A percentile compares a stretch with the other conserved stretches of the same genome.
Evolutionary conservation across 2,113 vertebrate genomes (phyloP).

Genomic region (Piprites chloris): DNA sequence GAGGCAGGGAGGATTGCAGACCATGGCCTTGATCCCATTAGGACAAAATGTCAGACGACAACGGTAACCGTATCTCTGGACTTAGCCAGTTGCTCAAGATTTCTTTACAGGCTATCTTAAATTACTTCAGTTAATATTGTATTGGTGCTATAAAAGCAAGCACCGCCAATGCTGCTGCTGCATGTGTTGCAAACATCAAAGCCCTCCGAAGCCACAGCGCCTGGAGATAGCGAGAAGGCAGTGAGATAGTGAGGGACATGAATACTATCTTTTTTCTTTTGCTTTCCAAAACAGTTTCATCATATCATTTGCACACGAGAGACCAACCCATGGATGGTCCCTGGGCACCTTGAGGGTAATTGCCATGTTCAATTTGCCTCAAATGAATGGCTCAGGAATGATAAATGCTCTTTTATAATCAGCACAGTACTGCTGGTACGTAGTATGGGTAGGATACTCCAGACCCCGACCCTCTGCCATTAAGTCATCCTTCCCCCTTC

Average conservation of each 20-base stretch:
- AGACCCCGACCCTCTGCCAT: conserved; percentile 31
- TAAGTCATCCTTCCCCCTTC: background rate
- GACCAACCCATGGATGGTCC: background rate
- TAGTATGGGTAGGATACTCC: background rate
- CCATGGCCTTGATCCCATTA: conserved; percentile 2
- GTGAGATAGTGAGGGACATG: background rate
- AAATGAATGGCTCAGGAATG: background rate
- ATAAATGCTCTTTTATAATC: background rate
- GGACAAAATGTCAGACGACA: background rate
- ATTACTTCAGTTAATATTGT: conserved; percentile 8
- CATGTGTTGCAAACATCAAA: background rate
- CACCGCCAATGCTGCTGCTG: background rate
- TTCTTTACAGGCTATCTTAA: conserved; percentile 19
- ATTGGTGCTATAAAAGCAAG: background rate
- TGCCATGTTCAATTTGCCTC: conserved; percentile 26
- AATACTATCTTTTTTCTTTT: background rate
- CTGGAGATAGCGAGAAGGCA: background rate
- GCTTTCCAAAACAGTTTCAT: background rate
- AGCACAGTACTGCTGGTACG: accelerated
- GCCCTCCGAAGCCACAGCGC: background rate
- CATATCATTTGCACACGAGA: background rate
- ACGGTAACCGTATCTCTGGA: background rate
- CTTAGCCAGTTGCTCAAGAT: background rate
- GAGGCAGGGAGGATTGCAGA: background rate
- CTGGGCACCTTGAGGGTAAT: background rate